Evolutionary conservation across 1,140 invertebrate genomes (phyloP).

Genomic region (Drosophila nikananu): DNA sequence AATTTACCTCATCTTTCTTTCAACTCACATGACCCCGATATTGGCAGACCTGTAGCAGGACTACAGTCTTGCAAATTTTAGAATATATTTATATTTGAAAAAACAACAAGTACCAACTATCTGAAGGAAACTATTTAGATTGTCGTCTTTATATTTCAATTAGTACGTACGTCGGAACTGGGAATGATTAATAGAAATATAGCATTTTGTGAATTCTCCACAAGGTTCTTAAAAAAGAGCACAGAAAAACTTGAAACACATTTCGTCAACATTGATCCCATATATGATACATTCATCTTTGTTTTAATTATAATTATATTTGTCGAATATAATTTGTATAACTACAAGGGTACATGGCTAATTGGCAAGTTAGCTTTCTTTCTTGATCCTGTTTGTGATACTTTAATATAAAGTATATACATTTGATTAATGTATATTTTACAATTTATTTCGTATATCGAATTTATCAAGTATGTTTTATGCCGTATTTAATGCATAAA

Average conservation of each 20-base stretch:
- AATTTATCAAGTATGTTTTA: not conserved
- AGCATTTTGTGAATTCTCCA: not conserved
- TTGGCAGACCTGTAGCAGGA: too few species aligned
- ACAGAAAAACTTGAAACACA: not conserved
- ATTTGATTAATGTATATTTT: not conserved
- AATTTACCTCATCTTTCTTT: too few species aligned
- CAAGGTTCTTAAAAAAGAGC: not conserved
- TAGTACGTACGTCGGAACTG: too few species aligned
- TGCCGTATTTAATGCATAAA: not conserved
- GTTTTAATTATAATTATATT: not conserved
- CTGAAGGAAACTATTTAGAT: too few species aligned
- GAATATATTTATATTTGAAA: too few species aligned
- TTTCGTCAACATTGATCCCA: not conserved
- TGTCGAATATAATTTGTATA: too few species aligned
- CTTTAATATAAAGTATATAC: not conserved
- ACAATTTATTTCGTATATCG: slow-evolving; percentile 1
- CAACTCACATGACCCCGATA: too few species aligned
- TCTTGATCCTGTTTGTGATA: not conserved
- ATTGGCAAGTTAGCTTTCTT: not conserved
- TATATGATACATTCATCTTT: not conserved
- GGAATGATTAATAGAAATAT: not conserved
- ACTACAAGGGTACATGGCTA: too few species aligned
- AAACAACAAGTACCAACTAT: too few species aligned
- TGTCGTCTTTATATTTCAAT: too few species aligned
- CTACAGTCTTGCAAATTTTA: too few species aligned